Evolutionary conservation across 2,888 invertebrate species (phyloP).

Genomic region (Rosalia funebris): DNA sequence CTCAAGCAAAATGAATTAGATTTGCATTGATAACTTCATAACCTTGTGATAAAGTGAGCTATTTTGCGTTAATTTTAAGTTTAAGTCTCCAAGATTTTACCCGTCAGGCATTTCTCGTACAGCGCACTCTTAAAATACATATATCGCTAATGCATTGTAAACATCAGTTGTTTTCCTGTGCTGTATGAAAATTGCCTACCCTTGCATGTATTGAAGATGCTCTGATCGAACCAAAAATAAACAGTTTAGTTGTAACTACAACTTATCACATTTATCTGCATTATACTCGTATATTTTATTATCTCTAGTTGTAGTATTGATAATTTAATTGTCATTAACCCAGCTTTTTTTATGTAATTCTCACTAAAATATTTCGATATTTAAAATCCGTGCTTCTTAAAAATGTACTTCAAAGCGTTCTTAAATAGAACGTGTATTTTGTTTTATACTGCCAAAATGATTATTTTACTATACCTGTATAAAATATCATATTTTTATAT

Average conservation of each 20-base stretch:
- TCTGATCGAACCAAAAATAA: conserved; percentile 19
- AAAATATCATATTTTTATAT: conserved; percentile 46
- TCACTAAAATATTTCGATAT: conserved; percentile 2
- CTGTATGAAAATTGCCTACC: neutral
- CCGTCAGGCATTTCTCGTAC: neutral
- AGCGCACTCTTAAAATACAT: neutral
- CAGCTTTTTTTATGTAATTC: conserved; percentile 18
- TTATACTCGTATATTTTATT: conserved; percentile 23
- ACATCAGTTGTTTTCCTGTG: neutral
- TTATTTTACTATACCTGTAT: conserved; percentile 26
- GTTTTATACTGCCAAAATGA: conserved; percentile 25
- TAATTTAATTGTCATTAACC: conserved; percentile 16
- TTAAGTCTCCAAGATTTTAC: neutral
- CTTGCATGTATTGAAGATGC: conserved; percentile 1
- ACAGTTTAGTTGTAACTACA: conserved; percentile 4
- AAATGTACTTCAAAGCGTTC: neutral
- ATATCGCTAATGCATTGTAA: neutral
- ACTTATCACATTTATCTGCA: neutral
- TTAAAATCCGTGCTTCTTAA: neutral
- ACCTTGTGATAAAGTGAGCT: neutral
- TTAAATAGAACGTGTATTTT: conserved; percentile 6
- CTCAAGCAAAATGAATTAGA: neutral
- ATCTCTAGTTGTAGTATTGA: conserved; percentile 19
- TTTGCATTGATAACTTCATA: neutral
- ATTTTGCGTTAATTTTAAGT: neutral